Conservation (phyloP, 2,797 vertebrate genomes). For the Aldrovandia affinis region DNA sequence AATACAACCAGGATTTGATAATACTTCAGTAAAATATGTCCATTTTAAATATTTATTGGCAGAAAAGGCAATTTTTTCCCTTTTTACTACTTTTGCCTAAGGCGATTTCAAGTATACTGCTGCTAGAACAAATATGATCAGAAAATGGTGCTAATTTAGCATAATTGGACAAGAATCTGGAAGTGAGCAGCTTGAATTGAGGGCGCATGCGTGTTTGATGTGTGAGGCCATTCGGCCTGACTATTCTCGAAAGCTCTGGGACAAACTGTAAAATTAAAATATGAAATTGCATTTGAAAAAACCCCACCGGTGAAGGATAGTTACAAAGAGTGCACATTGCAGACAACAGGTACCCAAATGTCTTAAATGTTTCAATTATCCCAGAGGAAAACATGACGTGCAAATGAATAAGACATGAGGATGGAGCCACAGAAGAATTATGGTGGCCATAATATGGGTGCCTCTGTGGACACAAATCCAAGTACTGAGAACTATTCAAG, state of each 20-base stretch:
- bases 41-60: slow-evolving; percentile 19
- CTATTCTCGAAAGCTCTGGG: neutral
- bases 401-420: neutral
- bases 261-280: slow-evolving; percentile 7
- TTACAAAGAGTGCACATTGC: neutral
- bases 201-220: slow-evolving; percentile 10
- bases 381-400: neutral
- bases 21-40: slow-evolving; percentile 15
- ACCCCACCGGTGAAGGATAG: neutral
- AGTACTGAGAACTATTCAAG: neutral
- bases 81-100: neutral
- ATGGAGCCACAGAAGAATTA: neutral
- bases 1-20: neutral
- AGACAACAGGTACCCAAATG: neutral
- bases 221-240: neutral
- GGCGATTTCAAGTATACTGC: slow-evolving; percentile 18
- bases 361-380: neutral
- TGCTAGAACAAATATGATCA: slow-evolving; percentile 5
- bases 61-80: neutral
- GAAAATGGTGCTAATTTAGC: slow-evolving; percentile 12
- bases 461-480: neutral
- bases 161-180: neutral
- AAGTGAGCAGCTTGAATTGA: slow-evolving; percentile 1
- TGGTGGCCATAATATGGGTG: neutral
- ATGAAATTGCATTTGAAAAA: neutral